Evolutionary conservation across 64 coral and sea anemone genomes (phyloP), one percentile per base, ranked within the genome.

Genomic region (Acropora tenuis): DNA sequence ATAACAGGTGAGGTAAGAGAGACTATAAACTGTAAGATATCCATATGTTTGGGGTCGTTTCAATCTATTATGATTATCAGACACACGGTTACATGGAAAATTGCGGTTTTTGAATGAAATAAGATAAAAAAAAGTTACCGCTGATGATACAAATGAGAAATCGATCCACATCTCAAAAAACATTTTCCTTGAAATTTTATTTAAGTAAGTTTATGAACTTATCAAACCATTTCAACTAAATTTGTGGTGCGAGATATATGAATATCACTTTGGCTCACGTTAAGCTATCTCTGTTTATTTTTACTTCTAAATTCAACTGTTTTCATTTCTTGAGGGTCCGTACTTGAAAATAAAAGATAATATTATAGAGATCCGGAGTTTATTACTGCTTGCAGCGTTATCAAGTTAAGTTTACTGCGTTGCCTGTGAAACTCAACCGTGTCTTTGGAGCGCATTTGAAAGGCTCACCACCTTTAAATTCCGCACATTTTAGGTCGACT

Each of bases 81-180:
- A 85, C 47, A 85, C 72, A 18, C 18, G 82, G 68, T 72, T 73
- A 71, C 69, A 85, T 46, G 66, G 17, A 85, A 84, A 85, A 85
- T 71, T 71, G 46, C 45, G 1, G 63, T 44, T 30, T 57, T 81
- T 43, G 53, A 61, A 42, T 63, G 60, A 59, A 59, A 48, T 16
- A 5, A 80, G 19, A 58, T 50, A 58, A 80, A 80, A 40, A 52
- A 20, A 57, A 50, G 30, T 63, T 55, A 15, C 4, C 5, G 15
- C 75, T 10, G 11, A 78, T 46, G 46, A 48, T 78, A 18, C 43
- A 48, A 18, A 78, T 13, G 1, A 18, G 3, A 78, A 13, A 18
- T 18, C 16, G 48, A 19, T n/a, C 18, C 5, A 71, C 17, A 71
- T 40, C 4, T 20, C 41, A 45, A 75, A 46, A 75, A 41, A 9